phyloP scores from a whole-genome alignment of 2,888 invertebrate species.

The Papilio protenor region DNA sequence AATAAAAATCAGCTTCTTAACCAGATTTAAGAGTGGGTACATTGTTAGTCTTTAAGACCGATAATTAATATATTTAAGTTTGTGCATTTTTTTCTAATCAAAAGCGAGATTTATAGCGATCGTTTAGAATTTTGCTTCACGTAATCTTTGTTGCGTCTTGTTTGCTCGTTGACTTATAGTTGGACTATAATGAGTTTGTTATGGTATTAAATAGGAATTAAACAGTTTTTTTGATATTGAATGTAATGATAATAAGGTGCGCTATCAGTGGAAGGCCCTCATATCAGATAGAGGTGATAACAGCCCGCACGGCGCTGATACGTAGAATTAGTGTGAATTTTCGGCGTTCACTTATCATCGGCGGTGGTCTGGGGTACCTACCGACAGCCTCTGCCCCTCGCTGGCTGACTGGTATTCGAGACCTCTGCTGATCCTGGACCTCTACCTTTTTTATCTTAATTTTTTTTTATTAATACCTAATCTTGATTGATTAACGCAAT shows the following conservation, averaged over 20 bases:
- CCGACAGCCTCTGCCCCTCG: constrained; percentile 63
- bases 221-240: constrained; percentile 27
- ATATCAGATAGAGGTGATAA: constrained; percentile 76
- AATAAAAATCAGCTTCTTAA: neutral
- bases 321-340: constrained; percentile 62
- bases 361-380: constrained; percentile 83
- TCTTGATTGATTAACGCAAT: constrained; percentile 78
- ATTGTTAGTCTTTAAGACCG: neutral
- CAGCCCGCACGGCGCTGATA: constrained; percentile 58
- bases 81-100: no score
- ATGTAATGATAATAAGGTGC: constrained; percentile 17
- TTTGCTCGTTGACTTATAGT: neutral
- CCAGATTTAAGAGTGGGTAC: neutral
- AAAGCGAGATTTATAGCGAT: neutral
- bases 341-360: constrained; percentile 73
- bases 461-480: constrained; percentile 64
- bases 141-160: neutral
- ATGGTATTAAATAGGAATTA: constrained; percentile 15
- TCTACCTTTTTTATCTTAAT: constrained; percentile 76
- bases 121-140: neutral
- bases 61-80: neutral
- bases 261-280: constrained; percentile 21
- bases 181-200: constrained; percentile 2
- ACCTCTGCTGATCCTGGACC: constrained; percentile 83
- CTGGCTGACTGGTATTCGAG: constrained; percentile 82